Conservation (phyloP, 53 echinoderm and acorn worm genomes). For the Zoroaster sp. region DNA sequence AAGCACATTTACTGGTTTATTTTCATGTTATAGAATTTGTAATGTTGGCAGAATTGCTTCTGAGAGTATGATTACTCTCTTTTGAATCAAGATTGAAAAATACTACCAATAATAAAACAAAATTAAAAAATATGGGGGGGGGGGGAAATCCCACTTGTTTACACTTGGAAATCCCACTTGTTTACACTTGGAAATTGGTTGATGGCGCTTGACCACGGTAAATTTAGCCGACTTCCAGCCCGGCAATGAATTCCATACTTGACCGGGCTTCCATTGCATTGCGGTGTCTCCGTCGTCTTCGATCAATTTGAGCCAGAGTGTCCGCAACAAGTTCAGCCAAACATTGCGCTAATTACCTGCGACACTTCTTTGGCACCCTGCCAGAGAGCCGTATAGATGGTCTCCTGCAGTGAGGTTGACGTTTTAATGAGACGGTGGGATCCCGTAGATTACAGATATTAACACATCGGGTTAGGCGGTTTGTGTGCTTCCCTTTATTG, state of each 20-base stretch:
- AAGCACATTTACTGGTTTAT: no score
- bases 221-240: background rate
- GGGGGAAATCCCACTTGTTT: no score
- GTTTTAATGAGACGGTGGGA: conserved; percentile 11
- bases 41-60: no score
- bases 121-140: no score
- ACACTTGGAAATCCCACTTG: no score
- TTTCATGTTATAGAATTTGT: no score
- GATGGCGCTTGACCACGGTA: background rate
- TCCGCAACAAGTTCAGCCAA: background rate
- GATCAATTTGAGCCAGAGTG: background rate
- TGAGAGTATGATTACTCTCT: no score
- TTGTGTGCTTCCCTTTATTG: background rate
- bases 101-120: no score
- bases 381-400: conserved; percentile 6
- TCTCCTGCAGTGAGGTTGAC: background rate
- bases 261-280: background rate
- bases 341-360: background rate
- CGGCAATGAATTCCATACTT: background rate
- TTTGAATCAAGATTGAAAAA: no score
- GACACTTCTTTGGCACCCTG: background rate
- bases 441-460: conserved; percentile 10
- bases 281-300: background rate
- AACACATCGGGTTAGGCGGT: background rate
- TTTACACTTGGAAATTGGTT: no score